Conservation (phyloP, 2,113 vertebrate genomes). For the Xenus cinereus region DNA sequence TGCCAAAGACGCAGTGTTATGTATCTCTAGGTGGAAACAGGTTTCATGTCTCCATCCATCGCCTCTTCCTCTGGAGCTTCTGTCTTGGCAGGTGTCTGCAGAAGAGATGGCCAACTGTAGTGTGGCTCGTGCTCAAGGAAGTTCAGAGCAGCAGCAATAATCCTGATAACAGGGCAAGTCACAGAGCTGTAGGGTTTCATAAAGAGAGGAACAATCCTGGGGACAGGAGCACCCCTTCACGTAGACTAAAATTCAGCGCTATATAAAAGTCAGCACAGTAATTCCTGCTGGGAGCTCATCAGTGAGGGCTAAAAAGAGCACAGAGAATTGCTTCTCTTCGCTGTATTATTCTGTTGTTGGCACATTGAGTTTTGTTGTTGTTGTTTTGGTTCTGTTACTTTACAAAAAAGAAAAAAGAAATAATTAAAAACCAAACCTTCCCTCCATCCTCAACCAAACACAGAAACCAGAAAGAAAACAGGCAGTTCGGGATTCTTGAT, state of each 20-base stretch:
- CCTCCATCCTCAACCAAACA: neutral
- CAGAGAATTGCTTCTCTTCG: too few relatives aligned
- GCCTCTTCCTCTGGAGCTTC: neutral
- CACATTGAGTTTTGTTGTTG: neutral
- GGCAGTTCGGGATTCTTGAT: neutral
- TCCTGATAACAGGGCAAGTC: neutral
- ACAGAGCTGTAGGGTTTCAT: neutral
- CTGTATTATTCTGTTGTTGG: neutral
- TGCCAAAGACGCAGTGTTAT: neutral
- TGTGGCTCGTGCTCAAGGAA: neutral
- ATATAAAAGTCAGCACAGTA: too few relatives aligned
- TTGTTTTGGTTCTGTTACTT: neutral
- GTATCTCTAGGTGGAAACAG: neutral
- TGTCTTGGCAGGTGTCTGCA: neutral
- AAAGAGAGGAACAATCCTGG: too few relatives aligned
- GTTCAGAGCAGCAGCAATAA: neutral
- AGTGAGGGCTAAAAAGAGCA: too few relatives aligned
- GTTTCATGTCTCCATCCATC: neutral
- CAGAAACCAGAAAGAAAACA: neutral
- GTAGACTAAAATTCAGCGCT: too few relatives aligned
- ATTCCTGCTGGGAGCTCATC: too few relatives aligned
- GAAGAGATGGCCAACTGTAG: neutral
- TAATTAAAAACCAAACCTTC: neutral
- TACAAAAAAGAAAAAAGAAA: neutral
- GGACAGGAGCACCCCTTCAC: too few relatives aligned